Percentiles rank a stretch among this genome's conserved stretches.
Evolutionary conservation across 2,113 vertebrate species (phyloP).

Genomic region (Xenopus tropicalis): UCB_Xtro_10.0 CM004450.2:79677001-79677500

Average conservation of each 20-base stretch:
- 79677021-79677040: too few species aligned
- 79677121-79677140: slow-evolving; percentile 26
- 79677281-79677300: slow-evolving; percentile 21
- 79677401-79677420: slow-evolving; percentile 29
- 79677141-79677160: slow-evolving; percentile 1
- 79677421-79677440: not conserved
- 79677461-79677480: slow-evolving; percentile 19
- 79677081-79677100: not conserved
- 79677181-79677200: slow-evolving; percentile 41
- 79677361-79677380: not conserved
- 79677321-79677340: not conserved
- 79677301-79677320: slow-evolving; percentile 30
- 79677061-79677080: not conserved
- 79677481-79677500: slow-evolving; percentile 14
- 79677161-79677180: slow-evolving; percentile 31
- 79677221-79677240: slow-evolving; percentile 41
- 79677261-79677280: slow-evolving; percentile 43
- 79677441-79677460: slow-evolving; percentile 19
- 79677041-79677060: not conserved
- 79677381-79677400: slow-evolving; percentile 2
- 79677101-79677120: not conserved
- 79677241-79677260: slow-evolving; percentile 26
- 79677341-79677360: not conserved
- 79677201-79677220: slow-evolving; percentile 41
- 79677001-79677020: not conserved